These are phyloP conservation scores for Ispidina picta DNA, from an alignment of 2,797 vertebrate genomes.

Conservation along the genomic window DNA sequence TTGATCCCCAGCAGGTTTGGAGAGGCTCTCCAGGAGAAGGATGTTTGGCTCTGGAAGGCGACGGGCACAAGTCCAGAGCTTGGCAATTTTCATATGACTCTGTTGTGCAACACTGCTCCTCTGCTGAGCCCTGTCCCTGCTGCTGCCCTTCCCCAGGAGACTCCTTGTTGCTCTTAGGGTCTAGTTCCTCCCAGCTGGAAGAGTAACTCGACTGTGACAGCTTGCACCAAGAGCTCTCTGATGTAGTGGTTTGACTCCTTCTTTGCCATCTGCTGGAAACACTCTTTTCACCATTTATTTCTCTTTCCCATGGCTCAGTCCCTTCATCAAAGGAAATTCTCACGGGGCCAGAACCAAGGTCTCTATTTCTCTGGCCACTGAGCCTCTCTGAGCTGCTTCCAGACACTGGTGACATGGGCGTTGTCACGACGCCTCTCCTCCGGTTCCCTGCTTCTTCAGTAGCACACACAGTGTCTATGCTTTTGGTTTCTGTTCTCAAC, in stretches of 20 bases:
- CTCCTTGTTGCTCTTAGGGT: background rate
- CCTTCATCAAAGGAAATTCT: slow-evolving; percentile 13
- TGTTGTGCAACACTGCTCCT: slow-evolving; percentile 25
- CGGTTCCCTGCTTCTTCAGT: slow-evolving; percentile 1
- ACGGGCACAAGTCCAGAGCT: fast-evolving
- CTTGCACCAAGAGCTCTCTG: slow-evolving; percentile 84
- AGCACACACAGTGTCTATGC: slow-evolving; percentile 52
- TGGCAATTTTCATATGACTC: background rate
- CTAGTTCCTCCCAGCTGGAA: slow-evolving; percentile 76
- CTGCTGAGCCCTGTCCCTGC: background rate
- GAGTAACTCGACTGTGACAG: slow-evolving; percentile 72
- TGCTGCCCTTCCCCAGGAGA: background rate
- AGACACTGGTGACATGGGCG: background rate
- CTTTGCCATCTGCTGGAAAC: slow-evolving; percentile 40
- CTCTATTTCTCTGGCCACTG: background rate
- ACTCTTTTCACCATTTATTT: background rate
- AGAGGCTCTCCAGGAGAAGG: background rate
- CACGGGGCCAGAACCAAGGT: background rate
- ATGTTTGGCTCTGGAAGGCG: background rate
- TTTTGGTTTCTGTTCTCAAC: slow-evolving; percentile 82
- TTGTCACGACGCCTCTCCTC: background rate
- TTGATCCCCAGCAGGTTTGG: background rate
- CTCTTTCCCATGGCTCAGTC: background rate
- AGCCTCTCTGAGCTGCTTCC: background rate
- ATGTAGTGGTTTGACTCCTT: slow-evolving; percentile 73